Conservation (phyloP, 2,797 vertebrate genomes). For the Falco berigora region DNA sequence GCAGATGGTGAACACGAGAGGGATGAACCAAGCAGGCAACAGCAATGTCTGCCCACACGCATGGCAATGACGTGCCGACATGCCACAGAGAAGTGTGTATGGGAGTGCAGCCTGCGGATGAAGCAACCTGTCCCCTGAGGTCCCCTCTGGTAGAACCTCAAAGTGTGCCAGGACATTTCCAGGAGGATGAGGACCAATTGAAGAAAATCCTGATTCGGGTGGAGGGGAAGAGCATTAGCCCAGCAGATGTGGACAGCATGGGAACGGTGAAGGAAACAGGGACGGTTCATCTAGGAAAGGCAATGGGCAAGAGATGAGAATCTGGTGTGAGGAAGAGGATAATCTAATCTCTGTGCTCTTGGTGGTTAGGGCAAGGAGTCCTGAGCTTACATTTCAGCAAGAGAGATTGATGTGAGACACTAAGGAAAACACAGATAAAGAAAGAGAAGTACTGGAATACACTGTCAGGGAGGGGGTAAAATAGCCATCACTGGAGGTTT, state of each 20-base stretch:
- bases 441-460: background rate
- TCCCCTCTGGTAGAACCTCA: background rate
- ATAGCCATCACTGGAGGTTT: background rate
- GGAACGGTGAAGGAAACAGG: background rate
- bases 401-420: background rate
- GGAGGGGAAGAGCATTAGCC: background rate
- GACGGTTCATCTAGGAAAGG: background rate
- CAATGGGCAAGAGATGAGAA: background rate
- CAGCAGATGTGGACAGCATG: background rate
- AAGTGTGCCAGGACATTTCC: background rate
- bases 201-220: background rate
- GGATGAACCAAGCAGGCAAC: background rate
- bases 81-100: rapidly evolving
- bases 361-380: background rate
- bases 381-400: background rate
- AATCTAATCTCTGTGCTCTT: background rate
- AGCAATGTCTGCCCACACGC: background rate
- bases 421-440: background rate
- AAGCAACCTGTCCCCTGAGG: background rate
- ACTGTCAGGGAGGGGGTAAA: background rate
- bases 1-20: background rate
- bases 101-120: background rate
- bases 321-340: background rate
- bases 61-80: background rate
- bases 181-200: background rate